phyloP scores from a whole-genome alignment of 1,140 invertebrate species.

The Brachionus asplanchnoidis region DNA sequence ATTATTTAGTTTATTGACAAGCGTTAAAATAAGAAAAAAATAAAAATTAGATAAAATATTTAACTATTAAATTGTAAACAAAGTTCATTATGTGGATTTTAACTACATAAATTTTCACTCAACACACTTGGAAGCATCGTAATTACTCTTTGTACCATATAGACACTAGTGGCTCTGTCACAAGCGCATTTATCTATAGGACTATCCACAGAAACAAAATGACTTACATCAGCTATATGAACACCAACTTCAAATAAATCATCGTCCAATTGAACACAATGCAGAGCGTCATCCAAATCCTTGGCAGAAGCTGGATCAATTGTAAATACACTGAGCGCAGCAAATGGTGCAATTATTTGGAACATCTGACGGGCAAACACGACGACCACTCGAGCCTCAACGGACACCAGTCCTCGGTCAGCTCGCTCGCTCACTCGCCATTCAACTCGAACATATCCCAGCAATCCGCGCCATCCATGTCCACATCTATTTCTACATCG shows the following conservation, averaged over 20 bases:
- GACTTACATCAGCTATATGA: slow-evolving; percentile 84
- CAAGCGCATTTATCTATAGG: slow-evolving; percentile 69
- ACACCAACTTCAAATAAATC: slow-evolving; percentile 71
- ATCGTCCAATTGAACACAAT: slow-evolving; percentile 63
- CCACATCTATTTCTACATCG: neutral
- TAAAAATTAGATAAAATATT: too few relatives aligned
- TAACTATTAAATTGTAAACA: too few relatives aligned
- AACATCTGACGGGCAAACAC: neutral
- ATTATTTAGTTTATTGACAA: too few relatives aligned
- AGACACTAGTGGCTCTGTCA: slow-evolving; percentile 74
- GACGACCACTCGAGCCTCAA: neutral
- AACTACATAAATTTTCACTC: slow-evolving; percentile 74
- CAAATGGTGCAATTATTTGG: slow-evolving; percentile 14
- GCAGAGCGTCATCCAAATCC: slow-evolving; percentile 38
- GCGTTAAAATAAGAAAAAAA: too few relatives aligned
- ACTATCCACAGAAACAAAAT: slow-evolving; percentile 69
- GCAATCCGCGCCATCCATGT: neutral
- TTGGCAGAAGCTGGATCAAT: slow-evolving; percentile 35
- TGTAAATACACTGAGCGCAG: slow-evolving; percentile 18
- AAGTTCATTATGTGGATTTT: slow-evolving; percentile 68
- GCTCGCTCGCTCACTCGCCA: neutral
- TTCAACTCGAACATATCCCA: slow-evolving; percentile 20
- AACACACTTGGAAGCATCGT: slow-evolving; percentile 83
- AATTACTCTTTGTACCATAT: slow-evolving; percentile 75
- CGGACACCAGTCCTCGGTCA: neutral